Base-by-base conservation (phyloP, 2,113 vertebrate genomes). In the Zosterops hypoxanthus region DNA sequence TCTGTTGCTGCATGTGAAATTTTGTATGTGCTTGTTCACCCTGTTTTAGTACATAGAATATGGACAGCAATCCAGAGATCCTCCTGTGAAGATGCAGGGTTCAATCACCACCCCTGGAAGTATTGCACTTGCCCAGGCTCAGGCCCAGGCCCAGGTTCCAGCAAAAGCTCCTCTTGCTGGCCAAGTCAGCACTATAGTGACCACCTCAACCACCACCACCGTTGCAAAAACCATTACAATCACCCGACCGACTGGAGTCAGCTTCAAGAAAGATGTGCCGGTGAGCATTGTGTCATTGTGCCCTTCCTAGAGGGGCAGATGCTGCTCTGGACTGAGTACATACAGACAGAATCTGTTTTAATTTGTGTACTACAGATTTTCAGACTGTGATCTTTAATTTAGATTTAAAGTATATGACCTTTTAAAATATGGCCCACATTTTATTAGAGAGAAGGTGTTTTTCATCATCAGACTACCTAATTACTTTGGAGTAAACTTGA, bases 61-160 rank as follows among this genome's bases (percentile, higher is more conserved):
- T 57, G 99, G 99, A 95, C 99, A 99, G 96, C 99, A 99, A 94
- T 99, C 99, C 92, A 98, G 99, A 98, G 99, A 99, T 92, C 99
- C 99, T 98, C 99, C 99, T 91, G 99, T 99, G 98, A 99, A 99
- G 98, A 99, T 99, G 99, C 99, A 99, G 95, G 99, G 99, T 59
- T 99, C 99, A 88, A 99, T 99, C 97, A 99, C 99, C 82, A 99
- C 99, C 41, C 99, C 99, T 63, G 99, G 99, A 98, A 99, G 97
- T 97, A 99, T 94, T 98, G 98, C 97, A 96, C 97, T 99, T 93
- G 99, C 99, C 82, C 98, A 99, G 78, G 98, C 98, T 55, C 99
- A 99, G 93, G 98, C 99, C 50, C 99, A 99, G 97, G 98, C 98
- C 39, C 99, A 99, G 94, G 98, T 97, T 91, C 98, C 99, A 81